Percentiles rank a stretch among this genome's conserved stretches.
phyloP scores from a whole-genome alignment of 2,888 invertebrate genomes.

The Syritta pipiens region DNA sequence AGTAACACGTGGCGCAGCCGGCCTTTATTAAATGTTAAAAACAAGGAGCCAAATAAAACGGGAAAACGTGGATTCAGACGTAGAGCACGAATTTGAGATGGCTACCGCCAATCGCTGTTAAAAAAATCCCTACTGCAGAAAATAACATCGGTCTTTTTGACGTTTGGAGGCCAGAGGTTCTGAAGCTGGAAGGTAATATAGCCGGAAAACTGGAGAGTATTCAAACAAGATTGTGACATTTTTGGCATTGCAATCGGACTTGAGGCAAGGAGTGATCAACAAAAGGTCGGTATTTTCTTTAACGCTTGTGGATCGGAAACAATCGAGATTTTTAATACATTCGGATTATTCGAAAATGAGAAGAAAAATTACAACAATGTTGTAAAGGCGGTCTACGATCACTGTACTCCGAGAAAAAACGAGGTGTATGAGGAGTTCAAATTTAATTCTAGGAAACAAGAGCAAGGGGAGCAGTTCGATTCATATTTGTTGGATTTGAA shows the following conservation, averaged over 20 bases:
- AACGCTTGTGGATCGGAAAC: conserved; percentile 56
- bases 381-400: conserved; percentile 36
- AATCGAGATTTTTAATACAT: conserved; percentile 45
- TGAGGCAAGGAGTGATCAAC: no score
- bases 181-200: neutral
- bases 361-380: conserved; percentile 27
- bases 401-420: conserved; percentile 56
- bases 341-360: conserved; percentile 13
- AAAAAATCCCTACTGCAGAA: neutral
- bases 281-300: conserved; percentile 38
- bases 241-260: neutral
- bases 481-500: conserved; percentile 66
- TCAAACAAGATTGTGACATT: conserved; percentile 1
- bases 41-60: neutral
- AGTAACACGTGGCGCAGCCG: neutral
- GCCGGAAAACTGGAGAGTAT: neutral
- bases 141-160: no score
- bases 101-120: neutral
- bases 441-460: conserved; percentile 37
- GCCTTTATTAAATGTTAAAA: neutral
- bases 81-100: neutral
- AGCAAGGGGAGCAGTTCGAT: conserved; percentile 62
- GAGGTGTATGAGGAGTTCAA: conserved; percentile 23
- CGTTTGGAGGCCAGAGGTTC: no score
- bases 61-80: neutral